A percentile compares a stretch with the other conserved stretches of the same genome.
phyloP scores from a whole-genome alignment of 2,113 vertebrate species.

The Brachyhypopomus gauderio region DNA sequence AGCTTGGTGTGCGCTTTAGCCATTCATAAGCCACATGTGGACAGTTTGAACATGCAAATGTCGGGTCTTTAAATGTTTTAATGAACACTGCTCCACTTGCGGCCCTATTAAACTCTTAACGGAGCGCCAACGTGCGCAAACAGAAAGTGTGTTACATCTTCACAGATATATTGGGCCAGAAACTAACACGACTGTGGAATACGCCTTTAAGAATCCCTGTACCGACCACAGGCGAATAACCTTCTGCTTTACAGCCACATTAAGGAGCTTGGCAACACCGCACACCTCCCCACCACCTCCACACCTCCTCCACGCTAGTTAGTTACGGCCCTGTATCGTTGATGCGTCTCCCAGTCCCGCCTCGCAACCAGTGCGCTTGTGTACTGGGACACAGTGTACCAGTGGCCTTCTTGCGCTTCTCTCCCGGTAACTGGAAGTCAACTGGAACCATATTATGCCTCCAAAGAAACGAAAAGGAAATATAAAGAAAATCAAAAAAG shows the following conservation, averaged over 20 bases:
- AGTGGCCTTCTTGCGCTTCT: background rate
- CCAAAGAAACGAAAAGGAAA: constrained; percentile 66
- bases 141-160: too few species aligned
- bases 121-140: too few species aligned
- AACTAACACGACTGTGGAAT: background rate
- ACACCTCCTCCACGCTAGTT: constrained; percentile 29
- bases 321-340: background rate
- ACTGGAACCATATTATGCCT: constrained; percentile 63
- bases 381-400: background rate
- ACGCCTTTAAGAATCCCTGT: background rate
- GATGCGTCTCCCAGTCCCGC: background rate
- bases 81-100: too few species aligned
- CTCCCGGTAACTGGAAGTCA: too few species aligned
- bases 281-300: constrained; percentile 29
- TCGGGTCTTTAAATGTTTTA: too few species aligned
- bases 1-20: too few species aligned
- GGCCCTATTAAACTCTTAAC: too few species aligned
- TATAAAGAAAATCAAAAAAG: constrained; percentile 58
- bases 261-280: constrained; percentile 32
- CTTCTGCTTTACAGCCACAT: constrained; percentile 46
- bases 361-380: constrained; percentile 7
- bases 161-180: too few species aligned
- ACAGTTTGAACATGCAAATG: too few species aligned
- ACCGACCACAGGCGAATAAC: background rate
- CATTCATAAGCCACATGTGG: too few species aligned